phyloP scores from a whole-genome alignment of 2,113 vertebrate species.

The Cololabis saira region DNA sequence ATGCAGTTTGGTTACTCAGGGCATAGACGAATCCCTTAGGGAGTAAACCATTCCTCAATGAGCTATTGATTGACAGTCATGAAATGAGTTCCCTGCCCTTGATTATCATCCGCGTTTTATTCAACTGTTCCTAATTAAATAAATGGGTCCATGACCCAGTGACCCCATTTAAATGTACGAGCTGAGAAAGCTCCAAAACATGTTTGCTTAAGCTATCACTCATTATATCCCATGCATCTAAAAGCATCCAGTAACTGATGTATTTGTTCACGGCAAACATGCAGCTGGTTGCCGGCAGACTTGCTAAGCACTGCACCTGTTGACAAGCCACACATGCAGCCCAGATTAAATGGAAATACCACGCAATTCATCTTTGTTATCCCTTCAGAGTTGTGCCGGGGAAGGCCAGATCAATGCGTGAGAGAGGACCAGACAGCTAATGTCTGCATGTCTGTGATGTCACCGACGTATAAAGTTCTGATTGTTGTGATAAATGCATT shows the following conservation, averaged over 20 bases:
- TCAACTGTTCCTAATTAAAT: constrained; percentile 82
- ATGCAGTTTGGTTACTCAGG: constrained; percentile 50
- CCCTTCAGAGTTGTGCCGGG: constrained; percentile 41
- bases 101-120: constrained; percentile 81
- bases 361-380: constrained; percentile 68
- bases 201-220: constrained; percentile 37
- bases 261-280: constrained; percentile 47
- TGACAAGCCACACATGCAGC: constrained; percentile 62
- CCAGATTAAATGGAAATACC: constrained; percentile 63
- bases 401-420: constrained; percentile 56
- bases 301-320: constrained; percentile 67
- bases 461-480: constrained; percentile 49
- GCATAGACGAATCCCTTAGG: constrained; percentile 56
- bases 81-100: constrained; percentile 81
- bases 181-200: constrained; percentile 56
- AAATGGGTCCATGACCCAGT: constrained; percentile 81
- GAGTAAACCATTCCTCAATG: constrained; percentile 61
- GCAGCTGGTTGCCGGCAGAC: constrained; percentile 42
- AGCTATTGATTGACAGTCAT: constrained; percentile 82
- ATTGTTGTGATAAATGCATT: constrained; percentile 63
- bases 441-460: constrained; percentile 19
- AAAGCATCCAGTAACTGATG: constrained; percentile 9
- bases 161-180: constrained; percentile 75
- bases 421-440: constrained; percentile 31
- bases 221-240: not conserved